Base-by-base conservation (phyloP, 1,140 invertebrate species). In the Zaprionus taronus region DNA sequence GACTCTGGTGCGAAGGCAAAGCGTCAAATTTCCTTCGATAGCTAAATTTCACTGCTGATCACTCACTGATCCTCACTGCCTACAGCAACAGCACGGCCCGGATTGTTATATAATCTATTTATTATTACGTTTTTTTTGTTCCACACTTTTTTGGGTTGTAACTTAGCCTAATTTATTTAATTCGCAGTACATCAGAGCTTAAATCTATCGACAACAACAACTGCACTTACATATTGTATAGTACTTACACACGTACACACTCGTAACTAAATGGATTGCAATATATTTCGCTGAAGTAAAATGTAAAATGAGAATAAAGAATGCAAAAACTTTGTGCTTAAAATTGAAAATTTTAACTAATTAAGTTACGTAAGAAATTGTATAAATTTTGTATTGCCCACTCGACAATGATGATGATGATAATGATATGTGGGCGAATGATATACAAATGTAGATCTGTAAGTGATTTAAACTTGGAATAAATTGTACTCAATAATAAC, bases 21-120 rank as follows among this genome's bases (percentile, higher is more conserved):
- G 71, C 75, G 91, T 15, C 91, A 92, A 41, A 92, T 92, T 61
- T 77, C 77, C 26, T 92, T 92, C 67, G 91, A 92, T 86, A 92
- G 81, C 64, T 92, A 85, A 76, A 38, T 49, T 44, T 17, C 41
- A 3, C 41, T 72, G 2, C 44, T 62, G 57, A 22, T 60, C 28
- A 7, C 28, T 31, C 7, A 31, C 4, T 41, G 60, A 20, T 63
- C 28, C 20, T 49, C 28, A 20, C 31, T 34, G 9, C 31, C 31
- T 11, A 12, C n/a, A n/a, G 4, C 9, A 34, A 60, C n/a, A n/a
- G n/a, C 31, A 68, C 31, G 20, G 36, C 38, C 34, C 11, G n/a
- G 47, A 36, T 24, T n/a, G 57, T 38, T 60, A 38, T 17, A 58
- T 36, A 22, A 61, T 12, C 44, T 76, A 68, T 68, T 69, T 61